Percentiles rank a stretch among this genome's conserved stretches.
Conservation (phyloP, 1,140 invertebrate species). For the Heliconius eleuchia region DNA sequence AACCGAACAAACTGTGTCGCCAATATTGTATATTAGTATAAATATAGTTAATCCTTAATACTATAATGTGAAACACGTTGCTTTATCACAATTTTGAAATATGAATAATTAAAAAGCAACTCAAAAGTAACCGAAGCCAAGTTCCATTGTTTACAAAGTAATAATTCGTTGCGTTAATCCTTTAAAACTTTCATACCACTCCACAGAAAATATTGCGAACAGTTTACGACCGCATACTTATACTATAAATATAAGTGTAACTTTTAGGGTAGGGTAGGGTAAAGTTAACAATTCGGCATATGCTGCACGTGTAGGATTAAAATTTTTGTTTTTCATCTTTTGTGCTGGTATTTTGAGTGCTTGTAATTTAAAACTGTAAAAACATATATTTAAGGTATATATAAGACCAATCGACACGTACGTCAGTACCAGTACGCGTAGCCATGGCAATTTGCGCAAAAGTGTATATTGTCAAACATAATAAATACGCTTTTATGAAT, state of each 20-base stretch:
- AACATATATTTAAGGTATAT: neutral
- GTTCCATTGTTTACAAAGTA: conserved; percentile 24
- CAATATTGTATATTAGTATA: too few relatives aligned
- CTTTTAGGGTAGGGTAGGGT: conserved; percentile 26
- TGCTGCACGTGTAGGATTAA: conserved; percentile 40
- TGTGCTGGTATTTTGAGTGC: neutral
- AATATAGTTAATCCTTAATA: too few relatives aligned
- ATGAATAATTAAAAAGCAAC: neutral
- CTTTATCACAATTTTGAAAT: neutral
- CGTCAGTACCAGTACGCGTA: too few relatives aligned
- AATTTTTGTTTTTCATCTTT: neutral
- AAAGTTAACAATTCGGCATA: conserved; percentile 25
- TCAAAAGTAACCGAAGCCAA: neutral
- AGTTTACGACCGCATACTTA: conserved; percentile 25
- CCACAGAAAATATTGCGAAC: conserved; percentile 35
- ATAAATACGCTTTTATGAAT: too few relatives aligned
- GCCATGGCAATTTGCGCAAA: too few relatives aligned
- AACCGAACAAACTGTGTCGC: too few relatives aligned
- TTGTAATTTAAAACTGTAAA: neutral
- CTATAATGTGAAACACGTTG: neutral
- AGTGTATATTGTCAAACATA: too few relatives aligned
- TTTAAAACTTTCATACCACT: conserved; percentile 13
- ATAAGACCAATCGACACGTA: too few relatives aligned
- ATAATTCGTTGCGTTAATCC: conserved; percentile 34
- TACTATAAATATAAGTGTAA: conserved; percentile 32